phyloP scores from a whole-genome alignment of 2,888 invertebrate species.

The Epinotia ramella region DNA sequence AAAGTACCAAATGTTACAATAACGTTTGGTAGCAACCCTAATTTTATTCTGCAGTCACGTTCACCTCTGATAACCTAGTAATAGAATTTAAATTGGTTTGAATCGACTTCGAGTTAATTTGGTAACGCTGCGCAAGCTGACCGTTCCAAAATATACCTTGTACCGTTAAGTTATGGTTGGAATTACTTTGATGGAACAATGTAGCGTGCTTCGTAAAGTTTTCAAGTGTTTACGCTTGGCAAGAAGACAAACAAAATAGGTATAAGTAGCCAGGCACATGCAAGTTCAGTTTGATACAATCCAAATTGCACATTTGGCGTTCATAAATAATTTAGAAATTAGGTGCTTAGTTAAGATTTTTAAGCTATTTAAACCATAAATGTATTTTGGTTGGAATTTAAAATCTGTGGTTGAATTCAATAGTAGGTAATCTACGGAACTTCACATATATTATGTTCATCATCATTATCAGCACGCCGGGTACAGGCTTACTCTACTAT shows the following conservation, averaged over 20 bases:
- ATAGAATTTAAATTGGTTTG: conserved; percentile 8
- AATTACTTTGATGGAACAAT: conserved; percentile 36
- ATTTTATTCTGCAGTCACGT: background rate
- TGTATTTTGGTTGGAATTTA: no score
- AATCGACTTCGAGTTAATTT: conserved; percentile 23
- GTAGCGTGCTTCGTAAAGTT: conserved; percentile 37
- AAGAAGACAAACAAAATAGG: conserved; percentile 57
- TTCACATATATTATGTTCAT: no score
- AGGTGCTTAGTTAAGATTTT: background rate
- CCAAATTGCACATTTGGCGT: conserved; percentile 32
- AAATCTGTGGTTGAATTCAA: background rate
- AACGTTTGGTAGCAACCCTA: conserved; percentile 46
- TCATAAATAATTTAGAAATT: conserved; percentile 3
- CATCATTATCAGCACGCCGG: no score
- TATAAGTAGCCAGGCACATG: conserved; percentile 45
- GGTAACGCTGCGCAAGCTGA: conserved; percentile 1
- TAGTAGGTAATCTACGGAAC: background rate
- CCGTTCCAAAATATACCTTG: conserved; percentile 16
- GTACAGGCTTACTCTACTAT: no score
- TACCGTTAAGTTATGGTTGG: background rate
- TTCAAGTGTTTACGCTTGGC: conserved; percentile 60
- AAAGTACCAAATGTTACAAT: conserved; percentile 74
- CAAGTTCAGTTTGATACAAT: conserved; percentile 49
- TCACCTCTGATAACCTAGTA: background rate
- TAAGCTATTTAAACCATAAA: no score